Evolutionary conservation across 2,797 vertebrate genomes (phyloP), one percentile per base, ranked within the genome.

Genomic region (Tiaroga cobitis): DNA sequence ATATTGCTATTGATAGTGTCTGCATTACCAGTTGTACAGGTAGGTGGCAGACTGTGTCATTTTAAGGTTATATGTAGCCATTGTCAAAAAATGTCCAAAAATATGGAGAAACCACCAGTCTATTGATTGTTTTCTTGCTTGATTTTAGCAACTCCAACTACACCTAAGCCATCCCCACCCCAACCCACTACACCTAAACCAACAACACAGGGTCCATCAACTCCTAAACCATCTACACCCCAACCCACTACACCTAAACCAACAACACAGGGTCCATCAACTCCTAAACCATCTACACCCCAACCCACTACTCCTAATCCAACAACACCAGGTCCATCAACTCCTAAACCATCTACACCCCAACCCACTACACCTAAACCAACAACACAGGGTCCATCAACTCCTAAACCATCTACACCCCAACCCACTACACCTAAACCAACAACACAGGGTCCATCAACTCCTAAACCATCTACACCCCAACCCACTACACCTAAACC

Each of bases 1-100:
- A 96, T 13, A 92, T 97, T 85, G 96, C 96, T 2, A 90, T 97
- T 81, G 96, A 97, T 91, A 94, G 93, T 5, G 93, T 96, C 26
- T 95, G 93, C 81, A 88, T 96, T 16, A 80, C 82, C 85, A 82
- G 87, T 65, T 97, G 96, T 89, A 87, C 80, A 87, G 94, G 96
- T 97, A 87, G 93, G 93, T 79, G 15, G 2, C 9, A 79, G 26
- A 61, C 37, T 73, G 21, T 41, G 1, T 18, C 6, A 26, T 15
- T 81, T 8, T 73, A 39, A 68, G 29, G 37, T 5, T 13, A 37
- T n/a, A 76, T 0, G 5, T 29, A 9, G 34, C 9, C 0, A 15
- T 24, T 68, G 32, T 75, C 32, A 21, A 3, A 78, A 8, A 69
- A 56, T 18, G 1, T 43, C 3, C 3, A 43, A 21, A 24, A 77